Base-by-base conservation (phyloP, 2,113 vertebrate genomes). In the Xyrauchen texanus region DNA sequence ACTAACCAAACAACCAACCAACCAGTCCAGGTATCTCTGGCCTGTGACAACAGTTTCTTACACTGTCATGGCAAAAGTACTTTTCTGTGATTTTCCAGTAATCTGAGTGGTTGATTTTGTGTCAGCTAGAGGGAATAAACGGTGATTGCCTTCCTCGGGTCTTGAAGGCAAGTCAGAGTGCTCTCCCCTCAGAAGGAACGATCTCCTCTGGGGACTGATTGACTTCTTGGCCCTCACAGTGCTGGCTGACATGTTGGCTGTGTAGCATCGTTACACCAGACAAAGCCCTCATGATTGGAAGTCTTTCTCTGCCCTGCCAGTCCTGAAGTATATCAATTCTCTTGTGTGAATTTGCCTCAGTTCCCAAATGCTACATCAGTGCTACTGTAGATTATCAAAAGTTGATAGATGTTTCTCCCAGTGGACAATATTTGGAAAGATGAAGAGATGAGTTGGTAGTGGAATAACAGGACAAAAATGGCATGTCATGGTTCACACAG, bases 121-220 rank as follows among this genome's bases (percentile, higher is more conserved):
- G 47, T 86, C 79, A 85, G 77, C 83, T 51, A 55, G 71, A 79
- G 76, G 80, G 84, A 92, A 90, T 90, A 82, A 83, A 83, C 68
- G 70, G 82, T 92, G 92, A 92, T 92, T 92, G 90, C 88, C 83
- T 84, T 87, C 77, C 75, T 72, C 70, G 70, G 60, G 63, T 88
- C 78, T 74, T 85, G 84, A 88, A 89, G 83, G 83, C 87, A 85
- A 86, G 71, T 79, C 85, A 77, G 84, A 90, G 21, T 34, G 21
- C 21, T 34, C 21, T 34, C 21, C 21, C 21, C 21, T 34, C 21
- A 34, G 87, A 80, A 86, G 66, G 69, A 82, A 83, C 79, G 85
- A 79, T 68, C 88, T 86, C 83, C 88, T 86, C 84, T 64, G 62
- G 83, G 85, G 87, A 58, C 89, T 92, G 92, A 93, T 93, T 92